Base-by-base conservation (phyloP, 2,888 invertebrate species). In the Phyllotreta cruciferae region DNA sequence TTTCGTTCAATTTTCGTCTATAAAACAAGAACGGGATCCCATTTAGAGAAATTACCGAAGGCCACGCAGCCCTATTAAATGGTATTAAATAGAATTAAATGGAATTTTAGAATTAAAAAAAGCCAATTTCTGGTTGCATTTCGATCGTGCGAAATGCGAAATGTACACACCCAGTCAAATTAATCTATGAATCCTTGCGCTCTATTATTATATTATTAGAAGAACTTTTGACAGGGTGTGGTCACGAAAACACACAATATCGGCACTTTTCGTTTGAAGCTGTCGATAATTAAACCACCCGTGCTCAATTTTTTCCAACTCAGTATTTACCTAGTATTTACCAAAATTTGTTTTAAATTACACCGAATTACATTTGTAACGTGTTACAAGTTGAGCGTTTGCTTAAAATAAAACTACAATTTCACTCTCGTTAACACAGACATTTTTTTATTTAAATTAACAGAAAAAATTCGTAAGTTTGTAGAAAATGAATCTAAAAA, bases 131-230 rank as follows among this genome's bases (percentile, higher is more conserved):
- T 47, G 24, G 14, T 50, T 38, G 42, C 41, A 24, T 24, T 24
- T 24, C 24, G 24, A 24, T 58, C 58, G 42, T 52, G 52, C 44
- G 37, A 52, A 44, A 60, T 60, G 37, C 60, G 52, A 60, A 53
- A 53, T 42, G 52, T 53, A 58, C 50, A 58, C 58, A 52, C 36
- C 58, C 58, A 58, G 42, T 52, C 60, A 60, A 53, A 60, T 60
- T 44, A 60, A 60, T 60, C 52, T 52, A 42, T 52, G 52, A 52
- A 52, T 52, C 38, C 37, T 38, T 11, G 6, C 8, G 13, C 13
- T 11, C 52, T 52, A 52, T 52, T 37, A 52, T 52, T 52, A 52
- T 52, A 52, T 52, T 52, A 52, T 52, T 52, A 52, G 38, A 52
- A 37, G 38, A 13, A 37, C 38, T 52, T 52, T 37, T 52, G 52